Evolutionary conservation across 2,888 invertebrate genomes (phyloP), one percentile per base, ranked within the genome.

Genomic region (Trypoxylon attenuatum): DNA sequence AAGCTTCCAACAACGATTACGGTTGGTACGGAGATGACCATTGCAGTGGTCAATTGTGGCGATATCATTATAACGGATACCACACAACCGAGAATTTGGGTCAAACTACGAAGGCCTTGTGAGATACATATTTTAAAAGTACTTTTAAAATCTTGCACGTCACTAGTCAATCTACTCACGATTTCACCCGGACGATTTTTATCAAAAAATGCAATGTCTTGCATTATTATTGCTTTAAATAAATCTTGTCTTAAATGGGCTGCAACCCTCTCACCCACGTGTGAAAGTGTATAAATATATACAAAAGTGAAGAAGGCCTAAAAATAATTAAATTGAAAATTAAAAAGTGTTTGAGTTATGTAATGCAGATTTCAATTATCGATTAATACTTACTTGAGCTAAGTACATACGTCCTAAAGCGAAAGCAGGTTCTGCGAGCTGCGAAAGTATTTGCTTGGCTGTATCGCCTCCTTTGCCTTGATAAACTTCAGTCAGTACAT

Each of bases 111-210:
- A 23, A 99, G 87, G 0, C 98, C 98, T 80, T 97, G 97, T 0
- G 98, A 95, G 43, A 99, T 92, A 19, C 94, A 94, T 81, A 94
- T 92, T 85, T 99, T 99, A 84, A 99, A 98, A 0, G 96, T 94
- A 78, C 97, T 96, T 88, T 99, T 99, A 85, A 99, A 98, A 82
- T 98, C 98, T 86, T 99, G 98, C 5, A 98, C 93, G 88, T 99
- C 98, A 43, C 94, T 92, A 21, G 97, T 97, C 67, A 98, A 88
- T 77, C 95, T 94, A 86, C 96, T 96, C 5, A 97, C 91, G 42
- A 98, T 90, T 87, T 98, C 98, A 0, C 98, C 98, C 0, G 96
- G 96, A 79, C 96, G 92, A 84, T 96, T 94, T 74, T 90, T 89
- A 86, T 98, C 98, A 87, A 96, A 98, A 87, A 98, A 98, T 5